Evolutionary conservation across 37 sponge, comb jelly and placozoan genomes (phyloP).

Genomic region (Geodia barretti): DNA sequence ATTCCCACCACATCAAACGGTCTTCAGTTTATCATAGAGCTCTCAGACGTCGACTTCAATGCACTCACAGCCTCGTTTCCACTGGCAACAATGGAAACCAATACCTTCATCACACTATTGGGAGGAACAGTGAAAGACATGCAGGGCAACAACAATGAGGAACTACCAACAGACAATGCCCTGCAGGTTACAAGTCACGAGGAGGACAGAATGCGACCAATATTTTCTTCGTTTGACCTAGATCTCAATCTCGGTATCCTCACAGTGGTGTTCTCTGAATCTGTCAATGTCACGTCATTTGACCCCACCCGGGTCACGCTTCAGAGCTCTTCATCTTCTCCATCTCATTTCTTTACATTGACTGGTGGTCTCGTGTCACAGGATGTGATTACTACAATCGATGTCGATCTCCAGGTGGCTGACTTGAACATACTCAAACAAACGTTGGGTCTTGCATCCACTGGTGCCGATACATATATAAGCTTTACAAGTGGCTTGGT

Average conservation of each 20-base stretch:
- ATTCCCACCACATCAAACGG: slow-evolving; percentile 48
- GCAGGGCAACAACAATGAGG: slow-evolving; percentile 56
- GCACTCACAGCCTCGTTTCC: slow-evolving; percentile 60
- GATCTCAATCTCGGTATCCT: slow-evolving; percentile 66
- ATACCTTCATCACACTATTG: slow-evolving; percentile 68
- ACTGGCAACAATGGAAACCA: slow-evolving; percentile 62
- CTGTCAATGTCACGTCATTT: slow-evolving; percentile 74
- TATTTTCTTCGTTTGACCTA: slow-evolving; percentile 52
- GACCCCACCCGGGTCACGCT: slow-evolving; percentile 52
- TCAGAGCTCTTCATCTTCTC: slow-evolving; percentile 34
- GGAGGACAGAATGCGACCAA: slow-evolving; percentile 52
- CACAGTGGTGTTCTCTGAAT: slow-evolving; percentile 74
- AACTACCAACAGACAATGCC: slow-evolving; percentile 49
- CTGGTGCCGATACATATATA: slow-evolving; percentile 70
- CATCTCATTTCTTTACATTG: slow-evolving; percentile 23
- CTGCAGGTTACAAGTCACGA: slow-evolving; percentile 62
- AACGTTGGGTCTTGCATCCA: slow-evolving; percentile 45
- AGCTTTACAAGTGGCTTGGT: slow-evolving; percentile 66
- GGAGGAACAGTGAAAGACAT: slow-evolving; percentile 63
- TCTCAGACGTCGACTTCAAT: slow-evolving; percentile 79
- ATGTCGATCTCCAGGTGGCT: slow-evolving; percentile 23
- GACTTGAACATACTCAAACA: slow-evolving; percentile 73
- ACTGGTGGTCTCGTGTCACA: slow-evolving; percentile 40
- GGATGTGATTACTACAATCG: slow-evolving; percentile 50
- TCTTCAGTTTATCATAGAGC: slow-evolving; percentile 42